Evolutionary conservation across 2,797 vertebrate species (phyloP).

Genomic region (Synaphobranchus kaupii): DNA sequence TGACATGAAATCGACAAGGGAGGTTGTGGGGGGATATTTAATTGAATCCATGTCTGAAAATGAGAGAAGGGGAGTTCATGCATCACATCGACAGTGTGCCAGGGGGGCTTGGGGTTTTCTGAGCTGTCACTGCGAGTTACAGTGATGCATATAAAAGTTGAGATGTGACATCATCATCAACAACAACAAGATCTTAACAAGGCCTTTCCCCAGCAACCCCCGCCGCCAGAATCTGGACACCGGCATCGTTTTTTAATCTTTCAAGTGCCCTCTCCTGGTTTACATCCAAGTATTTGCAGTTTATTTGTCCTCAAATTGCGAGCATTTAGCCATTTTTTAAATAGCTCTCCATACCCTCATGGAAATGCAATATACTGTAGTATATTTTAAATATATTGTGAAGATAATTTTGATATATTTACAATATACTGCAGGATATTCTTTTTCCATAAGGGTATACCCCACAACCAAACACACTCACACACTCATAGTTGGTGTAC

Average conservation of each 20-base stretch:
- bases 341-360: too few relatives aligned
- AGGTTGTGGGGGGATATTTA: not conserved
- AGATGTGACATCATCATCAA: not conserved
- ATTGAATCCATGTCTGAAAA: not conserved
- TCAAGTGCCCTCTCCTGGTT: not conserved
- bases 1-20: not conserved
- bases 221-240: not conserved
- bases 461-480: slow-evolving; percentile 20
- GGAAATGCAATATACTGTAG: too few relatives aligned
- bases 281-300: not conserved
- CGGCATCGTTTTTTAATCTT: not conserved
- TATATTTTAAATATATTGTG: too few relatives aligned
- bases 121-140: not conserved
- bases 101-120: not conserved
- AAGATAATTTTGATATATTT: too few relatives aligned
- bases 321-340: not conserved
- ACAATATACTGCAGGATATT: too few relatives aligned
- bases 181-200: not conserved
- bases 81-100: not conserved
- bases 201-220: not conserved
- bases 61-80: not conserved
- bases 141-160: not conserved
- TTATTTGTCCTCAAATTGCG: not conserved
- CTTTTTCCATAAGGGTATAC: too few relatives aligned
- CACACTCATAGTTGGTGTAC: not conserved